phyloP scores from a whole-genome alignment of 2,888 invertebrate genomes.

The Tholera decimalis region DNA sequence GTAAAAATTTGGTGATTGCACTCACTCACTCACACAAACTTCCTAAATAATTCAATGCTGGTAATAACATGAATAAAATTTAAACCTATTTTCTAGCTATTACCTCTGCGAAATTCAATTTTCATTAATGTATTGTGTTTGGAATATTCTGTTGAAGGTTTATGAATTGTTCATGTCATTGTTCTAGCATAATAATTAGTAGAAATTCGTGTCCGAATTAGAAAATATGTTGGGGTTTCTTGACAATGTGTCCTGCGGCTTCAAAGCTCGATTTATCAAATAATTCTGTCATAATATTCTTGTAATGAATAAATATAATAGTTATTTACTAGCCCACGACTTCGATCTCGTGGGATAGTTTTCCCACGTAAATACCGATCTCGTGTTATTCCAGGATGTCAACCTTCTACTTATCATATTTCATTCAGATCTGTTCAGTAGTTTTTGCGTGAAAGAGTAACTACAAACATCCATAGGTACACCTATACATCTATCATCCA shows the following conservation, averaged over 20 bases:
- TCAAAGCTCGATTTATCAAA: background rate
- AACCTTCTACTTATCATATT: no score
- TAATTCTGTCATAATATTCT: background rate
- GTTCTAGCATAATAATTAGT: slow-evolving; percentile 11
- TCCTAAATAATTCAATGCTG: background rate
- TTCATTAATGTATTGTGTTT: slow-evolving; percentile 17
- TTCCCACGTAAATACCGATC: no score
- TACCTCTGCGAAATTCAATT: slow-evolving; percentile 17
- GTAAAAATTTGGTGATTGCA: no score
- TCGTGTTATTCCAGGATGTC: no score
- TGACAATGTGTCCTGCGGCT: background rate
- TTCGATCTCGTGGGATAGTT: no score
- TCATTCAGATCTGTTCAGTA: no score
- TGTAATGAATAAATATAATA: no score
- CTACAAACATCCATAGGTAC: no score
- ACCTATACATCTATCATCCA: no score
- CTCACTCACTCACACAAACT: no score
- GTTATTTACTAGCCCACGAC: no score
- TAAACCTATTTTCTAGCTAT: slow-evolving; percentile 4
- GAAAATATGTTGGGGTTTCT: background rate
- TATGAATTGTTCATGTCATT: slow-evolving; percentile 13
- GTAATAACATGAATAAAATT: background rate
- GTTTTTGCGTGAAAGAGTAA: no score
- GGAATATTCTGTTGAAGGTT: slow-evolving; percentile 14
- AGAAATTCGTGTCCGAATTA: background rate